Evolutionary conservation across 2,888 invertebrate genomes (phyloP).

Genomic region (Drosophila atripex): DNA sequence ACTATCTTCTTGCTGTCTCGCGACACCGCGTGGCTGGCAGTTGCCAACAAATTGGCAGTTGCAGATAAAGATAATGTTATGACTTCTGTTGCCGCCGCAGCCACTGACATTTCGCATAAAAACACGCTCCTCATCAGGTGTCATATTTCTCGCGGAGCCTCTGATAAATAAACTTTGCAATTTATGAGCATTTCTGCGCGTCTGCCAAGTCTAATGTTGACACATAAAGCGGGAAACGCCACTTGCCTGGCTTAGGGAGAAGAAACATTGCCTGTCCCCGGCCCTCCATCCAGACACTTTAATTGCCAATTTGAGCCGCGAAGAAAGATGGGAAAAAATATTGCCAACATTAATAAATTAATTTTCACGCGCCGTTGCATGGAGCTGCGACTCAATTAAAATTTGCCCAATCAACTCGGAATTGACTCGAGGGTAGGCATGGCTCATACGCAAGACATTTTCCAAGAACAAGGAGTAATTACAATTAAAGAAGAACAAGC

Average conservation of each 20-base stretch:
- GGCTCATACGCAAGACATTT: background rate
- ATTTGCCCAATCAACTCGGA: constrained; percentile 51
- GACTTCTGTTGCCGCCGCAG: constrained; percentile 46
- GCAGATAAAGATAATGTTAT: constrained; percentile 77
- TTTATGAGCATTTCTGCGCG: constrained; percentile 48
- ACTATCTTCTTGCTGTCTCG: constrained; percentile 43
- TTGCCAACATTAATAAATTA: constrained; percentile 72
- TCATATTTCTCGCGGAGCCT: constrained; percentile 64
- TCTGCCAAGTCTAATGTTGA: constrained; percentile 10
- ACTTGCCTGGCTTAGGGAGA: constrained; percentile 37
- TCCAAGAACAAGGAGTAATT: background rate
- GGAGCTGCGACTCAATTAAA: constrained; percentile 68
- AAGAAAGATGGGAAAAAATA: constrained; percentile 40
- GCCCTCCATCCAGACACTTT: constrained; percentile 46
- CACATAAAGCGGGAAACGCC: constrained; percentile 46
- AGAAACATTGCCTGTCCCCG: constrained; percentile 12
- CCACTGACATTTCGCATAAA: constrained; percentile 53
- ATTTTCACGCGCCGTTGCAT: constrained; percentile 45
- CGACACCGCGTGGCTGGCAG: constrained; percentile 49
- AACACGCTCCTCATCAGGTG: constrained; percentile 70
- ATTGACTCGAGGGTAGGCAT: background rate
- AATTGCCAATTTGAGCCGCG: constrained; percentile 70
- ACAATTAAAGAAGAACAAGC: background rate
- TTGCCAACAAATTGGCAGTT: constrained; percentile 72
- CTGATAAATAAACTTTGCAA: constrained; percentile 65